A percentile compares a stretch with the other conserved stretches of the same genome.
Conservation (phyloP, 2,888 invertebrate species). For the Oegoconia quadripuncta region DNA sequence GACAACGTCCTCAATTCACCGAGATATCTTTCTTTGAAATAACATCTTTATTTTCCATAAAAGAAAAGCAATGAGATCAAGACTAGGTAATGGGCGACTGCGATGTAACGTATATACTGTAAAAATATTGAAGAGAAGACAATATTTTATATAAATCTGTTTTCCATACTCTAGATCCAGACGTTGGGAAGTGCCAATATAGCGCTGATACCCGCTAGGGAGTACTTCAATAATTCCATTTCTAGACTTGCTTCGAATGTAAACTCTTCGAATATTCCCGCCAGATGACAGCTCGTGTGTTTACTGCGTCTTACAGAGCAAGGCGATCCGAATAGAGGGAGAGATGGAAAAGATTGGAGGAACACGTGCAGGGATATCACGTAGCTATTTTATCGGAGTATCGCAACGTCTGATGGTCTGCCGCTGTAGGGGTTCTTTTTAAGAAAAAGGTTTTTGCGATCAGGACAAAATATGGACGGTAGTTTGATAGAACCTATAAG, state of each 20-base stretch:
- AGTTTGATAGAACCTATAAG: too few relatives aligned
- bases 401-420: conserved; percentile 43
- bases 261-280: conserved; percentile 57
- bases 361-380: conserved; percentile 61
- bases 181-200: conserved; percentile 32
- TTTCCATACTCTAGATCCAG: conserved; percentile 28
- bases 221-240: conserved; percentile 61
- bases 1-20: conserved; percentile 30
- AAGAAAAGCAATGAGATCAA: background rate
- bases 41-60: conserved; percentile 30
- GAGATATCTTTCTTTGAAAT: conserved; percentile 30
- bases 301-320: conserved; percentile 45
- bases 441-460: conserved; percentile 14
- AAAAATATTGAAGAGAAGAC: conserved; percentile 9
- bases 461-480: too few relatives aligned
- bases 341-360: conserved; percentile 65
- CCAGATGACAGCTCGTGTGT: conserved; percentile 60
- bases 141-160: conserved; percentile 17
- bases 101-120: conserved; percentile 5
- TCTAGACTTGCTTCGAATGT: conserved; percentile 58
- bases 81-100: background rate
- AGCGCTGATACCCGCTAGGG: conserved; percentile 39
- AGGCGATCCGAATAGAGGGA: conserved; percentile 29
- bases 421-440: conserved; percentile 15
- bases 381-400: conserved; percentile 65